A percentile compares a stretch with the other conserved stretches of the same genome.
These are phyloP conservation scores for Xestia c-nigrum DNA, from an alignment of 2,888 invertebrate genomes.

Conservation along the genomic window DNA sequence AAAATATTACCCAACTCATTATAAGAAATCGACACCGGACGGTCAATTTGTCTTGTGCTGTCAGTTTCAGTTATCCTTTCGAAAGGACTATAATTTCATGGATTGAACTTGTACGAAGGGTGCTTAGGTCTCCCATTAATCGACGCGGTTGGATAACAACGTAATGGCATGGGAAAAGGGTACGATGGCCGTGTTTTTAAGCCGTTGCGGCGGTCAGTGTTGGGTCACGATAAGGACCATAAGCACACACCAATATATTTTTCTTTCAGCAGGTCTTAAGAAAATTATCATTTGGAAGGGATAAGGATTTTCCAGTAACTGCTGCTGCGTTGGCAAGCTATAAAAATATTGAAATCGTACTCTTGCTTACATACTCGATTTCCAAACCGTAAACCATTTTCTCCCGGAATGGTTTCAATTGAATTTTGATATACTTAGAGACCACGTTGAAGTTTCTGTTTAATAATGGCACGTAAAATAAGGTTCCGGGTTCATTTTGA, in stretches of 20 bases:
- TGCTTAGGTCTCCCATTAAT: constrained; percentile 24
- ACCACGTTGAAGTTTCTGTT: constrained; percentile 13
- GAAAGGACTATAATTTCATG: constrained; percentile 30
- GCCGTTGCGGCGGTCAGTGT: constrained; percentile 20
- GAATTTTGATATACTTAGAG: constrained; percentile 13
- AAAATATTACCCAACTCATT: constrained; percentile 35
- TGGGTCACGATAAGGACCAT: constrained; percentile 20
- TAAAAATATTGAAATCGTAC: constrained; percentile 25
- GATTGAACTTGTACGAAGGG: constrained; percentile 15
- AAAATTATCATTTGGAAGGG: constrained; percentile 12
- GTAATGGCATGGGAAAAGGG: constrained; percentile 17
- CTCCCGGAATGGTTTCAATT: constrained; percentile 15
- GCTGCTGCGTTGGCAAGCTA: constrained; percentile 10
- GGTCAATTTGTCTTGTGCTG: constrained; percentile 42
- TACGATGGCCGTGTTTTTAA: constrained; percentile 24
- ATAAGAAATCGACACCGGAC: constrained; percentile 30
- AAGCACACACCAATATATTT: constrained; percentile 13
- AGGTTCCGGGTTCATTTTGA: constrained; percentile 30
- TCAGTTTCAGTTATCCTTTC: constrained; percentile 31
- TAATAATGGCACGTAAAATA: constrained; percentile 28
- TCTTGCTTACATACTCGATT: constrained; percentile 7
- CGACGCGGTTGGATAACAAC: constrained; percentile 20
- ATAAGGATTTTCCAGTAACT: constrained; percentile 2
- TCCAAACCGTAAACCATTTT: constrained; percentile 11
- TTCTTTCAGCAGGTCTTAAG: constrained; percentile 18